A percentile compares a stretch with the other conserved stretches of the same genome.
phyloP scores from a whole-genome alignment of 2,797 vertebrate genomes.

The Epinephelus awoara region DNA sequence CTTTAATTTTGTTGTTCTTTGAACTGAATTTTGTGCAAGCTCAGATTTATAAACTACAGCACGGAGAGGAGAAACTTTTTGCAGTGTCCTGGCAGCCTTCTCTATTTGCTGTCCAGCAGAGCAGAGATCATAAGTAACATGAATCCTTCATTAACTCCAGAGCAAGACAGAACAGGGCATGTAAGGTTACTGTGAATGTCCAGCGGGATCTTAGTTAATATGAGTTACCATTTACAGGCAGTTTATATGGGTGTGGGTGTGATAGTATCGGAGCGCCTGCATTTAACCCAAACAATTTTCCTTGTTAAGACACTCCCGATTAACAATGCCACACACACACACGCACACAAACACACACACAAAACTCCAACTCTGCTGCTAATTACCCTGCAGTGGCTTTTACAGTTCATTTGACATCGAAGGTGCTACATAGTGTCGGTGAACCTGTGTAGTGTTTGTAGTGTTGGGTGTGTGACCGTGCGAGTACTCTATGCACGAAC shows the following conservation, averaged over 20 bases:
- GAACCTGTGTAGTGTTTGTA: slow-evolving; percentile 52
- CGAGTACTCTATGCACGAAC: slow-evolving; percentile 32
- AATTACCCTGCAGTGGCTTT: slow-evolving; percentile 59
- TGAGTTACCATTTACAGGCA: slow-evolving; percentile 5
- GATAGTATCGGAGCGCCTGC: background rate
- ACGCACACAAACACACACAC: background rate
- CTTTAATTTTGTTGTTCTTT: background rate
- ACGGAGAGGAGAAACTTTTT: background rate
- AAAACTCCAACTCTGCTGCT: slow-evolving; percentile 24
- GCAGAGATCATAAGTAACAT: slow-evolving; percentile 47
- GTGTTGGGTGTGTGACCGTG: slow-evolving; percentile 35
- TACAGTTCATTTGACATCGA: slow-evolving; percentile 66
- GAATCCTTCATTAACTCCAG: slow-evolving; percentile 49
- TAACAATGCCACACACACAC: slow-evolving; percentile 4
- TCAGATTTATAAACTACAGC: background rate
- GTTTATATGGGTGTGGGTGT: slow-evolving; percentile 10
- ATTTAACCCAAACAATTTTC: slow-evolving; percentile 21
- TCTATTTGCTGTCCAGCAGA: slow-evolving; percentile 2
- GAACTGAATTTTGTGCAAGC: background rate
- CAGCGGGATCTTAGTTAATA: background rate
- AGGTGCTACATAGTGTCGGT: slow-evolving; percentile 59
- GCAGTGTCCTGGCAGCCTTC: slow-evolving; percentile 12
- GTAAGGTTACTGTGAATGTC: slow-evolving; percentile 25
- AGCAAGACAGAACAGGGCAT: slow-evolving; percentile 18
- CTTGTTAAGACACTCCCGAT: slow-evolving; percentile 19